Evolutionary conservation across 2,113 vertebrate genomes (phyloP), one percentile per base, ranked within the genome.

Genomic region (Bubalus kerabau): DNA sequence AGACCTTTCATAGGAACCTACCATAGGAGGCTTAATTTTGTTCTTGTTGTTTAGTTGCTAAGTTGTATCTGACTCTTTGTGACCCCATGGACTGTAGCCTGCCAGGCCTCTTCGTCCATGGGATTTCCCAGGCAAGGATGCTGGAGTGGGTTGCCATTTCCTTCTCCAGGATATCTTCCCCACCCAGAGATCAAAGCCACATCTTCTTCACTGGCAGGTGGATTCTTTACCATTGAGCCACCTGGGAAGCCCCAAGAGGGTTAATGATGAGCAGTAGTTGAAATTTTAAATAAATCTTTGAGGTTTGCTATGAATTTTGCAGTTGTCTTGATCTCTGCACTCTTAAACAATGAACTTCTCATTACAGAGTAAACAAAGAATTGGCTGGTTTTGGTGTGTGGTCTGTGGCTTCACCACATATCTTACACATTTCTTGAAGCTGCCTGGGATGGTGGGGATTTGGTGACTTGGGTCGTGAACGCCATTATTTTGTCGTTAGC

Each of bases 401-500:
- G 26, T 52, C 82, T 57, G 5, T 43, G 46, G 30, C 11, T 87
- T 32, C 8, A 23, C 7, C 50, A 36, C 11, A 32, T 48, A 57
- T 89, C 5, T 71, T 60, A 16, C 4, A 40, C 67, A 82, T 90
- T 92, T 93, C 64, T 82, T 67, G 92, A 87, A 85, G 96, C 87
- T 60, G 50, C 84, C 67, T 86, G 86, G 50, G 76, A 83, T 86
- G 87, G 19, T 48, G 36, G 56, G 85, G 95, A 90, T 87, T 95
- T 84, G 64, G 92, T 80, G 71, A 95, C 24, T 24, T 23, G 6
- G 71, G 64, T 87, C 57, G 14, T 81, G 60, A 97, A n/a, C 17
- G n/a, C 83, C 54, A 57, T 95, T 78, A 93, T 91, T 91, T 96
- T 93, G 82, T 43, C 83, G 87, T 90, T 97, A 46, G 28, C 76